phyloP scores from a whole-genome alignment of 2,113 vertebrate species.

The Pomatorhinus ruficollis region DNA sequence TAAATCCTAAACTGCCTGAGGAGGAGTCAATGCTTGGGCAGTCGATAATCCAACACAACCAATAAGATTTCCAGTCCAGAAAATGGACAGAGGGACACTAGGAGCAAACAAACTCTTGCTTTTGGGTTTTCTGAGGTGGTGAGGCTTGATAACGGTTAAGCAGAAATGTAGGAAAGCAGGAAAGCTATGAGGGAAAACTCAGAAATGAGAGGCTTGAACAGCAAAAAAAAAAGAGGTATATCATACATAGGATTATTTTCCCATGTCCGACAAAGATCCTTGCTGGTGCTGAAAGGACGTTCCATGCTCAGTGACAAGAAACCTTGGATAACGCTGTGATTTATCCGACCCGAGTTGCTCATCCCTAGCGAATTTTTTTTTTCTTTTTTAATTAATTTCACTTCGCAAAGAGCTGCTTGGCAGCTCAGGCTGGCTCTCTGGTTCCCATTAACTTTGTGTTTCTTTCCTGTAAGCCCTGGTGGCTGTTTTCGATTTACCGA shows the following conservation, averaged over 20 bases:
- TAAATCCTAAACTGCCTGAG: neutral
- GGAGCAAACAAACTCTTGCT: neutral
- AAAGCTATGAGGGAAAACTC: neutral
- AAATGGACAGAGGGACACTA: neutral
- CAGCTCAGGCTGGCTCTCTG: slow-evolving; percentile 14
- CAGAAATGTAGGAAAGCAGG: neutral
- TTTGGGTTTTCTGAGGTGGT: neutral
- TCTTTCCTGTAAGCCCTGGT: slow-evolving; percentile 1
- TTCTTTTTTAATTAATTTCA: slow-evolving; percentile 42
- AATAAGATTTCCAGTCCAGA: neutral
- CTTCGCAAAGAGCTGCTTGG: slow-evolving; percentile 28
- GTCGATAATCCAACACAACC: neutral
- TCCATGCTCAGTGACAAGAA: neutral
- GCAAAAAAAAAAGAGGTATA: neutral
- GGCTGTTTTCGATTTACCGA: slow-evolving; percentile 24
- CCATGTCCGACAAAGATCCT: neutral
- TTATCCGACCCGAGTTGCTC: neutral
- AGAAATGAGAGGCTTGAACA: neutral
- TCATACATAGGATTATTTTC: neutral
- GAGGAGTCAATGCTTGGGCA: neutral
- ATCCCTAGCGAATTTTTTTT: neutral
- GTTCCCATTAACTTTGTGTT: slow-evolving; percentile 46
- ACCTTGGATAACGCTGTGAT: neutral
- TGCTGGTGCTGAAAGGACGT: neutral
- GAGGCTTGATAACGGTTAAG: neutral